Evolutionary conservation across 2,113 vertebrate species (phyloP), one percentile per base, ranked within the genome.

Genomic region (Brachypodius melanocephalos): DNA sequence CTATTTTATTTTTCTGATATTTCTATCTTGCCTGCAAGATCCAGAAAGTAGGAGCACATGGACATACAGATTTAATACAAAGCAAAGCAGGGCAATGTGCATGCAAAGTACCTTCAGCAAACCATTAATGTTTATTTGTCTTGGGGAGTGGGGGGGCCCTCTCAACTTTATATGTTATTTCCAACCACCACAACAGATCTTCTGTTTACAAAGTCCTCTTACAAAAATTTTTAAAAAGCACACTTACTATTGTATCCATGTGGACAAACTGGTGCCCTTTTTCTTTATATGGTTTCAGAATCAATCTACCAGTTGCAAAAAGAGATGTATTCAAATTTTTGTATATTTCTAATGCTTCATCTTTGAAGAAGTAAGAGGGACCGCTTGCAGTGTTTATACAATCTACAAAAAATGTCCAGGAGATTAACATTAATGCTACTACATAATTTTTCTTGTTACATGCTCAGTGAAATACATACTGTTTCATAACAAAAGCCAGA

Each of bases 261-360:
- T 96, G 48, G 68, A 98, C 97, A 97, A 93, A 97, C 29, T 98
- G 98, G 26, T 78, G 83, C 55, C 98, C 98, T 54, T 98, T 98
- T 97, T 98, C 98, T 95, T 98, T 96, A 67, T 91, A 22, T 14
- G 98, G 98, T 63, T 98, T 97, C 95, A 98, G 79, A 94, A 97
- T 12, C 88, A 98, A 94, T 96, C 54, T 98, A 42, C 98, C 98
- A 88, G 66, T 79, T 68, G 98, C 97, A 97, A 98, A 98, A 65
- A 43, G 20, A 8, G 96, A 77, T 26, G 97, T 97, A 88, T 92
- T 97, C 89, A 98, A 66, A 38, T 73, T 92, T 94, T 98, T 98
- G 82, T 97, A 94, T 61, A 98, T 89, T 93, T 96, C 96, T 74
- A 98, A 20, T 0, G 92, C 59, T 49, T 92, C 94, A 77, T 97